Conservation (phyloP, 2,113 vertebrate genomes). For the Jaculus jaculus region DNA sequence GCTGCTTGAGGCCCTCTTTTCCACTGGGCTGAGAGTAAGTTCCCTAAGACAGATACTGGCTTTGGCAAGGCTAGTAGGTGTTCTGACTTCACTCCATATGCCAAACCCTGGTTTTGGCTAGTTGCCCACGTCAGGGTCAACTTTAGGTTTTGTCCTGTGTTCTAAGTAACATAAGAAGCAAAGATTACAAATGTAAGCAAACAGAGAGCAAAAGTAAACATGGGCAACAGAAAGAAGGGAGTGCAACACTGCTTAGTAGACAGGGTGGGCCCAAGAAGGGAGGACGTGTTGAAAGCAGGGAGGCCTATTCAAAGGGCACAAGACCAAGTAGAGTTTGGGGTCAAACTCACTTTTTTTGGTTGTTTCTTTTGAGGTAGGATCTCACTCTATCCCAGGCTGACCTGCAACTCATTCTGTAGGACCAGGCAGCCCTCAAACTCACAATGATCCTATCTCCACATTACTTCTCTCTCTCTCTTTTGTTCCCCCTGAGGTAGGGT, state of each 20-base stretch:
- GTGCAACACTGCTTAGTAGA: background rate
- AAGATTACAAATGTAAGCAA: slow-evolving; percentile 76
- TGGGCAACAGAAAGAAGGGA: background rate
- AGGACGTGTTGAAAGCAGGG: background rate
- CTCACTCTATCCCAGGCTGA: no score
- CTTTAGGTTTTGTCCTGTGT: slow-evolving; percentile 69
- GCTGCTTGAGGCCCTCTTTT: background rate
- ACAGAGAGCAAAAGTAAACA: slow-evolving; percentile 71
- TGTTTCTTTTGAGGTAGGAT: no score
- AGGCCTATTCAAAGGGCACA: background rate
- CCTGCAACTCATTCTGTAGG: no score
- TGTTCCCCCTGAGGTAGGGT: no score
- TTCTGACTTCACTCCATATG: slow-evolving; percentile 13
- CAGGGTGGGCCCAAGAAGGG: background rate
- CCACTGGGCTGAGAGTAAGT: background rate
- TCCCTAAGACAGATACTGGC: background rate
- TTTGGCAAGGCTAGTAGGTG: background rate
- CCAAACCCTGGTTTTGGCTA: slow-evolving; percentile 20
- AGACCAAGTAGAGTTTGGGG: background rate
- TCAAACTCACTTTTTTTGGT: background rate
- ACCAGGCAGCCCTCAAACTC: no score
- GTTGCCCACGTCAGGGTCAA: slow-evolving; percentile 57
- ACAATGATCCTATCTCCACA: no score
- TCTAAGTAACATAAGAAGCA: slow-evolving; percentile 72
- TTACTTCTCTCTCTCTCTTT: no score